Base-by-base conservation (phyloP, 2,113 vertebrate species). In the Patagioenas fasciata region DNA sequence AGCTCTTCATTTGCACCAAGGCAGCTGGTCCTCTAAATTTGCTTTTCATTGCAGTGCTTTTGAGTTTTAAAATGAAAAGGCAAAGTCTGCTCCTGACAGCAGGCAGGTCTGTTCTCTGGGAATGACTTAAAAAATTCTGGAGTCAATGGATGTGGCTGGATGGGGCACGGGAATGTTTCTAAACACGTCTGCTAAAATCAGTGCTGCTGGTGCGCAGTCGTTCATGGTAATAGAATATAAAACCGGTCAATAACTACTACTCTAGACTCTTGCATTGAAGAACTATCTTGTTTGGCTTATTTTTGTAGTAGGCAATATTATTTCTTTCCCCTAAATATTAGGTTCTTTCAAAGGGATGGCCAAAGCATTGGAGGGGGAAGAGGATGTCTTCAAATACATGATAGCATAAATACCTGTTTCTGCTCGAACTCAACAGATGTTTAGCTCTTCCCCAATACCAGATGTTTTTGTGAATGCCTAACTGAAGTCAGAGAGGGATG, bases 21-120 rank as follows among this genome's bases (percentile, higher is more conserved):
- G 84, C 93, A 96, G 65, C 95, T 96, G 93, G 48, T 87, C 53
- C 47, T 91, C 48, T 23, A 36, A 66, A 77, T 91, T 73, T 65
- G 75, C 40, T 40, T 89, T 81, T 84, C 19, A 12, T 32, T 48
- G 58, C 58, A 25, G 62, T 66, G 28, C 56, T 87, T 47, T 87
- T 54, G 64, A 67, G 84, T 87, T 95, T 74, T 60, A 40, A 81
- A 85, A 74, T 56, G 11, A 34, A 78, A 88, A 86, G 44, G 25
- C 36, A 28, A 70, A 91, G 51, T 67, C 51, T 84, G 73, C 36
- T 94, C 13, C 61, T 64, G 80, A 58, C 51, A 89, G 77, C 54
- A 66, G 65, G 67, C 11, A 11, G 28, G 14, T 44, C 20, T 36
- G 5, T 77, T 73, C 67, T 89, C 32, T 88, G 67, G 48, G 47